Base-by-base conservation (phyloP, 2,113 vertebrate genomes). In the Polypterus senegalus region DNA sequence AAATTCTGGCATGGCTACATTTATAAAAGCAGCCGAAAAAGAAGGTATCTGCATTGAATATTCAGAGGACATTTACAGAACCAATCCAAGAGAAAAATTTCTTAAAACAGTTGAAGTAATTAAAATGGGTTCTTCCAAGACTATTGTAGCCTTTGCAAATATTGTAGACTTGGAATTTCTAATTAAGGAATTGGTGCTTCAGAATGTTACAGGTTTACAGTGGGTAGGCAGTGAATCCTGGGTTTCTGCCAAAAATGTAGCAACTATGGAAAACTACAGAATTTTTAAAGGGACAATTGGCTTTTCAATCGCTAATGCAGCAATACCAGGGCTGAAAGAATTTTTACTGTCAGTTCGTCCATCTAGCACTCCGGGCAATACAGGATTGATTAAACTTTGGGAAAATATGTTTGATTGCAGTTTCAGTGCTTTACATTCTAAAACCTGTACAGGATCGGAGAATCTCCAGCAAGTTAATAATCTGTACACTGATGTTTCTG, bases 141-240 rank as follows among this genome's bases (percentile, higher is more conserved):
- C 57, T 52, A 66, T 66, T 43, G 53, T 66, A 5, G 65, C 61
- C 7, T 66, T 66, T 53, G 11, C 60, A 46, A 10, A 43, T 43
- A 47, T 43, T 4, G n/a, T 48, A 11, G 65, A 66, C 43, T n/a
- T 66, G 27, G 60, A 66, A 47, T 27, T 57, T n/a, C 46, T 66
- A 54, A 6, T 66, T 48, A 66, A 57, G 6, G 65, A 66, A 66
- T 9, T 66, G 11, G 44, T 66, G 7, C 53, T 27, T 46, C 65
- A 62, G 44, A 64, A 64, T 48, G 58, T 67, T 7, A 56, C 62
- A 9, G 66, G 61, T 10, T 63, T 59, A 11, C 60, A 62, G n/a
- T 67, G 66, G 66, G 54, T 67, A 48, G 56, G 56, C 27, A 45
- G 5, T 58, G 56, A 58, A 45, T 27, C 56, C 3, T 58, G 56